Base-by-base conservation (phyloP, 1,140 invertebrate species). In the Parasteatoda tepidariorum region DNA sequence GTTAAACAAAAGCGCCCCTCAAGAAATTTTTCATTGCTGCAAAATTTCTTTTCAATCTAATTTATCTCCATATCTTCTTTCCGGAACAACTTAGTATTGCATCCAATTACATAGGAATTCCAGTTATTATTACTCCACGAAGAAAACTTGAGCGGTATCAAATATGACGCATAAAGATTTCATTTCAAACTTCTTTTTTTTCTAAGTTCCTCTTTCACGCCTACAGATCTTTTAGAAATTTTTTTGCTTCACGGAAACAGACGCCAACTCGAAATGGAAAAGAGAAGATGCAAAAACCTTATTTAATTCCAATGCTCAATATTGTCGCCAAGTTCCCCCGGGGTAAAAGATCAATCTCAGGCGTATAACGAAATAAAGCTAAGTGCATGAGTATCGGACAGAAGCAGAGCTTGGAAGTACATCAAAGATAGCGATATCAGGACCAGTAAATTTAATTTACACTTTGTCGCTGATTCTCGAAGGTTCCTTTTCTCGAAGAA, bases 371-470 rank as follows among this genome's bases (percentile, higher is more conserved):
- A 79, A 79, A 59, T 79, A 54, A 79, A 41, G 41, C 76, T 79
- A 67, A 79, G 54, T 68, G 76, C 76, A 68, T 68, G 48, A 68
- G 48, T 67, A 41, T 57, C 76, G 66, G 22, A 64, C n/a, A 24
- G 61, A n/a, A n/a, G 76, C 54, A 57, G 15, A n/a, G 54, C 64
- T 67, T 57, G 62, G 41, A n/a, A 41, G 30, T 48, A 79, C 76
- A 79, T 79, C 76, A 79, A 79, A 79, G 76, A 79, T 68, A 79
- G 76, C 54, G 76, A 79, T 79, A 79, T 79, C 62, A 57, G 76
- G 54, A 57, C 57, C 62, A 79, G 73, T 26, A 79, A 79, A 79
- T 79, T 79, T 67, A 79, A 79, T 79, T 79, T 79, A 38, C 76
- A 79, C 76, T 68, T 79, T 66, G 41, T 31, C 57, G 57, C 31